Conservation (phyloP, 2,797 vertebrate genomes). For the Pseudotriccus pelzelni region DNA sequence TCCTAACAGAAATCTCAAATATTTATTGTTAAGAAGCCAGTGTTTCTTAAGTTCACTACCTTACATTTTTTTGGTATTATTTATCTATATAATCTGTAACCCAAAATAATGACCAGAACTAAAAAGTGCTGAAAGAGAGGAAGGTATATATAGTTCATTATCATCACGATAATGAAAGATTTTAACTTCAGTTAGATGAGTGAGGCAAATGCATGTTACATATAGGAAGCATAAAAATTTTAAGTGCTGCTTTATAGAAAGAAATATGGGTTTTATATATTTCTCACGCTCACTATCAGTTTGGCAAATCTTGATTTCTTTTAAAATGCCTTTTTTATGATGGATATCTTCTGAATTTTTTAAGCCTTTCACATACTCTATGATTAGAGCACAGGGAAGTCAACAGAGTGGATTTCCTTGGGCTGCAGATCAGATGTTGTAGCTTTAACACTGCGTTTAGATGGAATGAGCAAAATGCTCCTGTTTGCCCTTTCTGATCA, state of each 20-base stretch:
- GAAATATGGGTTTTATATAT: background rate
- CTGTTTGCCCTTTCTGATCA: background rate
- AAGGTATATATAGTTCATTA: background rate
- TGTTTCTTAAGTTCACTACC: background rate
- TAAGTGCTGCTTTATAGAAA: background rate
- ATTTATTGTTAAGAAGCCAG: background rate
- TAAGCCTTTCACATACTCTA: background rate
- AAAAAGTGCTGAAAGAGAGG: background rate
- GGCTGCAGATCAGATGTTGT: background rate
- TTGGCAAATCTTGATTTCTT: background rate
- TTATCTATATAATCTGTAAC: background rate
- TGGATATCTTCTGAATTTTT: background rate
- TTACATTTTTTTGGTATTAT: background rate
- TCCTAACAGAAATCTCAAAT: background rate
- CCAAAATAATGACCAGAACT: background rate
- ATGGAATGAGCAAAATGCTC: background rate
- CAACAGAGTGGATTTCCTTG: background rate
- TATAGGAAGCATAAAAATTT: background rate
- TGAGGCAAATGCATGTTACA: background rate
- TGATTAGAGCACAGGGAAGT: fast-evolving
- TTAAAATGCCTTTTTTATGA: background rate
- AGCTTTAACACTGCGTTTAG: background rate
- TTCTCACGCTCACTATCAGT: background rate
- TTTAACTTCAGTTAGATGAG: background rate
- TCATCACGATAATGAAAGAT: background rate